These are phyloP conservation scores for Macrosiphum euphorbiae DNA, from an alignment of 2,888 invertebrate genomes.

Conservation along the genomic window DNA sequence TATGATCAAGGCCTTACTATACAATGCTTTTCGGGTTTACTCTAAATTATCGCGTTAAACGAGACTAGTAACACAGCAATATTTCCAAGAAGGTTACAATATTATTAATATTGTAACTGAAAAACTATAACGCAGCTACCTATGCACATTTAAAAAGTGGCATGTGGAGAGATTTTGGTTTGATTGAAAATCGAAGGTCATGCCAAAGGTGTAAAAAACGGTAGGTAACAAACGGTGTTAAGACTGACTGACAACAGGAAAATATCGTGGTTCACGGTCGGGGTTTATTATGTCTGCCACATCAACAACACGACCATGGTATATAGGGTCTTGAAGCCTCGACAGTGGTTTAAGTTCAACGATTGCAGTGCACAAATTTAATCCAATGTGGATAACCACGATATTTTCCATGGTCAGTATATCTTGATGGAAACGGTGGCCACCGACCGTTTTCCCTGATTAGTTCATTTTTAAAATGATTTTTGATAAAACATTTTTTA, in stretches of 20 bases:
- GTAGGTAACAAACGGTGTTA: neutral
- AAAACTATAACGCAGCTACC: neutral
- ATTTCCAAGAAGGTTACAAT: neutral
- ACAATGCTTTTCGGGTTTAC: neutral
- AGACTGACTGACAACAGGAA: neutral
- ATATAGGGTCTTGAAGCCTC: neutral
- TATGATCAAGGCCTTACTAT: neutral
- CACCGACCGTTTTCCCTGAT: neutral
- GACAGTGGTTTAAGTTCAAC: neutral
- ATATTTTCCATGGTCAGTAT: neutral
- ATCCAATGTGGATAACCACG: neutral
- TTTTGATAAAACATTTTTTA: neutral
- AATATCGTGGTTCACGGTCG: neutral
- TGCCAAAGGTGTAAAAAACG: neutral
- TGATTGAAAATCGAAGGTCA: neutral
- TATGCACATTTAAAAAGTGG: neutral
- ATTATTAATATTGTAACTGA: neutral
- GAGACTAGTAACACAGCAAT: neutral
- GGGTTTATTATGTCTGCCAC: neutral
- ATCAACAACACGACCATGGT: neutral
- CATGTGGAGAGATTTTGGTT: neutral
- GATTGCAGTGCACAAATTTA: neutral
- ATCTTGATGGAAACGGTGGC: neutral
- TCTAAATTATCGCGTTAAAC: neutral
- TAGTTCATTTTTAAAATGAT: neutral